phyloP scores from a whole-genome alignment of 2,113 vertebrate genomes.

The Zapus hudsonius region DNA sequence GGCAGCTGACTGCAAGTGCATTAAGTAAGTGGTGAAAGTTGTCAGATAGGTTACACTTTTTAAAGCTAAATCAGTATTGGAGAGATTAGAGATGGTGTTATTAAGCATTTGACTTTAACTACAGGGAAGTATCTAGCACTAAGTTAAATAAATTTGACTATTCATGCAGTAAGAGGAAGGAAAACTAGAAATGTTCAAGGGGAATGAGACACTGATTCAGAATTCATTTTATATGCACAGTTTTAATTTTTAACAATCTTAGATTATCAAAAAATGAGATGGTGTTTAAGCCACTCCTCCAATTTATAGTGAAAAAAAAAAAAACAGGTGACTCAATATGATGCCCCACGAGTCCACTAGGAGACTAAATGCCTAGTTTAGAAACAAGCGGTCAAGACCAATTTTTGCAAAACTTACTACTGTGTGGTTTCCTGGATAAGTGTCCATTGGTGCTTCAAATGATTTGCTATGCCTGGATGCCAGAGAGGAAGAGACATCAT shows the following conservation, averaged over 20 bases:
- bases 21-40: constrained; percentile 65
- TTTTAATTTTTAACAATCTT: constrained; percentile 30
- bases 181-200: not conserved
- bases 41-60: constrained; percentile 37
- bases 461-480: too few relatives aligned
- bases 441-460: not conserved
- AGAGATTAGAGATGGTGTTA: constrained; percentile 58
- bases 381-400: not conserved
- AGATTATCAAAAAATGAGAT: not conserved
- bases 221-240: not conserved
- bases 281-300: not conserved
- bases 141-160: constrained; percentile 42
- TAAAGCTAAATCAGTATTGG: constrained; percentile 41
- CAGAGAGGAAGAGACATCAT: too few relatives aligned
- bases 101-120: constrained; percentile 46
- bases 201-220: not conserved
- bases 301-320: not conserved
- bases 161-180: not conserved
- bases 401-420: not conserved
- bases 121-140: not conserved
- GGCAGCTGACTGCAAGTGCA: constrained; percentile 53
- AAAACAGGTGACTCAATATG: too few relatives aligned
- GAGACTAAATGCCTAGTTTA: not conserved
- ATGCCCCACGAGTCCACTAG: rapidly evolving
- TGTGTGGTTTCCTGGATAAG: not conserved